Evolutionary conservation across 2,113 vertebrate genomes (phyloP), one percentile per base, ranked within the genome.

Genomic region (Rattus rattus): DNA sequence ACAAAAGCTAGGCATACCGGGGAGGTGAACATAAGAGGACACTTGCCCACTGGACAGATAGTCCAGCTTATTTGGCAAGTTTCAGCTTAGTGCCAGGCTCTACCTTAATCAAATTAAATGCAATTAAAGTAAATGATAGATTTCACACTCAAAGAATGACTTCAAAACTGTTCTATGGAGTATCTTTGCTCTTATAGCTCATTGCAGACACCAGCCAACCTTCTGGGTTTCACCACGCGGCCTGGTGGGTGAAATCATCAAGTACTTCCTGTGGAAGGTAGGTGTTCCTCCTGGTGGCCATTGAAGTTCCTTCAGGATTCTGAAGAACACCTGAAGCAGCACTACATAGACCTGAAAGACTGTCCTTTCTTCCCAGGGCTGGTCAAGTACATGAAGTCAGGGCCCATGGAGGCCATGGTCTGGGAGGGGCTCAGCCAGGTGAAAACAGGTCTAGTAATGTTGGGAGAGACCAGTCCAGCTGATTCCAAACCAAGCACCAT

Each of bases 401-500:
- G 99, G 43, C 99, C 99, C 4, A 98, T 99, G 85, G 98, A 99
- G 92, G 99, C 99, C 75, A 99, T 99, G 99, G 99, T 99, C 91
- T 99, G 99, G 99, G 99, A 99, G 97, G 99, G 99, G 47, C 98
- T 99, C 72, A 99, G 99, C 49, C 99, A 97, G 36, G 99, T 99
- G 96, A 99, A 99, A 98, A 99, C 99, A 0, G 99, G 99, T 91
- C 98, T 99, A 77, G 97, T 99, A 91, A 99, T 99, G 99, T 98
- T 99, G 91, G 99, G 99, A 0, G 99, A 99, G 98, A 99, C 99
- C 90, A 99, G 99, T 96, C 99, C 99, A 0, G 99, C 99, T 0
- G 99, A 99, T 73, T 99, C 99, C 6, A 99, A 99, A 97, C 99
- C 99, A 0, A 99, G 99, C 94, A 99, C 99, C 97, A 99, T 99